These are phyloP conservation scores for Polydrusus tereticollis DNA, from an alignment of 2,888 invertebrate genomes.

Conservation along the genomic window DNA sequence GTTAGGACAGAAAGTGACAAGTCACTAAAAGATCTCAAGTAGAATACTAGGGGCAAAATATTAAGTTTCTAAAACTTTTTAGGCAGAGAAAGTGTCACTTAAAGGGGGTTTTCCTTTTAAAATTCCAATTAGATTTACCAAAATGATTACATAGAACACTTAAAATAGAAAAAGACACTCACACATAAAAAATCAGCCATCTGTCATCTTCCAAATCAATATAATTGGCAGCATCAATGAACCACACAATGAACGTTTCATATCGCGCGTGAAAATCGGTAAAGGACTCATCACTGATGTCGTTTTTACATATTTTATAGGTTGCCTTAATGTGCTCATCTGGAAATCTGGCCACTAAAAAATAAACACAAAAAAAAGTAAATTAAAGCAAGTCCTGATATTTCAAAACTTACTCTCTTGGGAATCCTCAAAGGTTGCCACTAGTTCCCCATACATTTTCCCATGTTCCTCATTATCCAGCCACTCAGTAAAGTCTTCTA, in stretches of 20 bases:
- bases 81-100: too few species aligned
- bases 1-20: too few species aligned
- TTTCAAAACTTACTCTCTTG: constrained; percentile 41
- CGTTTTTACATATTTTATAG: constrained; percentile 87
- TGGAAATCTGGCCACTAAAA: constrained; percentile 42
- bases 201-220: constrained; percentile 93
- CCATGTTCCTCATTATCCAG: constrained; percentile 57
- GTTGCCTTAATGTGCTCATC: constrained; percentile 56
- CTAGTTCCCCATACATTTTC: constrained; percentile 58
- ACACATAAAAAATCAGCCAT: constrained; percentile 91
- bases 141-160: constrained; percentile 20
- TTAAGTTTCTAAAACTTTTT: too few species aligned
- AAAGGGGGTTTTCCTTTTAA: too few species aligned
- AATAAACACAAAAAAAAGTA: too few species aligned
- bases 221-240: constrained; percentile 95
- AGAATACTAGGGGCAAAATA: too few species aligned
- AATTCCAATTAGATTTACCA: too few species aligned
- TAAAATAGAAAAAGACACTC: constrained; percentile 62
- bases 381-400: too few species aligned
- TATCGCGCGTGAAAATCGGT: constrained; percentile 83
- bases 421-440: constrained; percentile 53
- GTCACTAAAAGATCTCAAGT: too few species aligned
- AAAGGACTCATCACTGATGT: constrained; percentile 80
- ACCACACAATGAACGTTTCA: constrained; percentile 94
- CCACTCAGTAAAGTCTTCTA: constrained; percentile 54